phyloP scores from a whole-genome alignment of 1,140 invertebrate genomes.

The Acromyrmex charruanus region DNA sequence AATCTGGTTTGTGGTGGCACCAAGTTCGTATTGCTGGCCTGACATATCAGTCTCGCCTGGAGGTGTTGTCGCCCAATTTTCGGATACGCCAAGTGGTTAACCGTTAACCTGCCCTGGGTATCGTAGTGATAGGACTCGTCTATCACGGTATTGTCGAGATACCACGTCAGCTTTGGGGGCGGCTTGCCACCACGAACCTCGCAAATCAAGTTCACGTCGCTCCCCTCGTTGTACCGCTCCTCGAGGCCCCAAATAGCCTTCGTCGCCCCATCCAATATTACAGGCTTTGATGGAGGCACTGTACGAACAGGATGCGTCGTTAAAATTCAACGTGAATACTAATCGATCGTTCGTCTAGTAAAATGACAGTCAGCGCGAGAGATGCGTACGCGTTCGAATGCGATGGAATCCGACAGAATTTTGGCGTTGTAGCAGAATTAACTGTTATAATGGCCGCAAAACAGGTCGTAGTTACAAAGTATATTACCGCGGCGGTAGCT shows the following conservation, averaged over 20 bases:
- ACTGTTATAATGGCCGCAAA: slow-evolving; percentile 54
- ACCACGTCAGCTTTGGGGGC: slow-evolving; percentile 93
- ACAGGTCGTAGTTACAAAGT: slow-evolving; percentile 57
- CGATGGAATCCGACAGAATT: slow-evolving; percentile 26
- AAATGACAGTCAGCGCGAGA: slow-evolving; percentile 36
- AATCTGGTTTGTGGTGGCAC: slow-evolving; percentile 91
- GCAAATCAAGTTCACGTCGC: slow-evolving; percentile 87
- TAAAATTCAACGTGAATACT: slow-evolving; percentile 63
- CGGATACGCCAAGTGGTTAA: slow-evolving; percentile 92
- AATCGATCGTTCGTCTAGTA: slow-evolving; percentile 68
- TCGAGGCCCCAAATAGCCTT: slow-evolving; percentile 83
- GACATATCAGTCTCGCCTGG: slow-evolving; percentile 92
- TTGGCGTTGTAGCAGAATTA: slow-evolving; percentile 56
- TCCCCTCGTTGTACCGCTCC: slow-evolving; percentile 88
- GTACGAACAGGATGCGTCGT: slow-evolving; percentile 66
- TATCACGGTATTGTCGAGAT: slow-evolving; percentile 92
- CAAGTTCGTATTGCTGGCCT: slow-evolving; percentile 95
- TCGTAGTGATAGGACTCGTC: slow-evolving; percentile 93
- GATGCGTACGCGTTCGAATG: slow-evolving; percentile 30
- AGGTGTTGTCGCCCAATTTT: slow-evolving; percentile 92
- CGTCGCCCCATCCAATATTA: slow-evolving; percentile 87
- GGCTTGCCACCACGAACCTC: slow-evolving; percentile 90
- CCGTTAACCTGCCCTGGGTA: slow-evolving; percentile 89
- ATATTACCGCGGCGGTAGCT: slow-evolving; percentile 40
- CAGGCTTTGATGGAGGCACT: slow-evolving; percentile 86